Evolutionary conservation across 64 coral and sea anemone genomes (phyloP), one percentile per base, ranked within the genome.

Genomic region (Pocillopora damicornis): DNA sequence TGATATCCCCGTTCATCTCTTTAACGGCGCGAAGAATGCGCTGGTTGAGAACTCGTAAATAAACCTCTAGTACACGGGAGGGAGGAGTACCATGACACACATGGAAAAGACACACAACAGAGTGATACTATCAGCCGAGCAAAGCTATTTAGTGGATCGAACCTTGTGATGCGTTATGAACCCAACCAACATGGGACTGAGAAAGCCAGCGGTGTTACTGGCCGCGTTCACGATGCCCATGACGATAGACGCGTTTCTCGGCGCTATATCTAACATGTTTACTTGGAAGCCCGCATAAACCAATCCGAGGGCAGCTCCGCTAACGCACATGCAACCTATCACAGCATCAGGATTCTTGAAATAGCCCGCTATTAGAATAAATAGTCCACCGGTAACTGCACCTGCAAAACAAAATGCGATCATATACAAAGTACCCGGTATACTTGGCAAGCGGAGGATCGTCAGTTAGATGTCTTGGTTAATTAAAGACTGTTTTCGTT

Each of bases 221-320:
- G 89, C 88, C 72, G 91, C 92, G 91, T 96, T 96, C 18, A 76
- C 61, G 23, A 96, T 89, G 37, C 94, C 94, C 94, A 96, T 96
- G 36, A 96, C 87, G 83, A 96, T 76, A 4, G 91, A 89, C 2
- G 94, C 90, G 57, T 90, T 93, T 8, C 94, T 82, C 0, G 94
- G 94, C 12, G 94, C 94, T 20, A 96, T 93, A 65, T 96, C 94
- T 57, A 96, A 51, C 61, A 96, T 96, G 77, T 96, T 96, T n/a
- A 96, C 94, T 86, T 96, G 94, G 63, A 96, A 96, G 1, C 94
- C 94, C n/a, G 94, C 88, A 37, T 96, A 96, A n/a, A 93, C 26
- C 25, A 90, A 51, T 15, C 94, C 94, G 16, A 88, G 74, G 8
- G 88, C 73, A 2, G 78, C 82, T 0, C 94, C 94, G 16, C 91